phyloP scores from a whole-genome alignment of 2,113 vertebrate species.

The Microcebus tavaratra region DNA sequence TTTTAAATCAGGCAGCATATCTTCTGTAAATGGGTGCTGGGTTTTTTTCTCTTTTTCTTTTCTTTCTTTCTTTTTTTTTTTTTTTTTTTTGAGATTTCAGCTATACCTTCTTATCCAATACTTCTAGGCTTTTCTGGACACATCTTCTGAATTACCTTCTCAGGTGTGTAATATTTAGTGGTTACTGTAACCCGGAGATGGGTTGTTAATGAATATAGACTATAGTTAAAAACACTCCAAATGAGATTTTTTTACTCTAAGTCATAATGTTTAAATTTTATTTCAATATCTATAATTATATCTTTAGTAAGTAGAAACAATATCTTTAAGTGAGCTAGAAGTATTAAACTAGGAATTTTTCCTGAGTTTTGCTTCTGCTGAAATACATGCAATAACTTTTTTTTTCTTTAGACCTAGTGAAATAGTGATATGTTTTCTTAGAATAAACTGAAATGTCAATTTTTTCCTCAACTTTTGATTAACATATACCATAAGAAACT shows the following conservation, averaged over 20 bases:
- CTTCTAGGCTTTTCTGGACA: background rate
- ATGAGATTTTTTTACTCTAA: background rate
- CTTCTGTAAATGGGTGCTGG: background rate
- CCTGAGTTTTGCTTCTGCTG: background rate
- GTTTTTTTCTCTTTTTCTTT: too few species aligned
- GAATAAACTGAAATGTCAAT: background rate
- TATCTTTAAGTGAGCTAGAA: background rate
- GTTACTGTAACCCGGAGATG: background rate
- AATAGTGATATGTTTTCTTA: background rate
- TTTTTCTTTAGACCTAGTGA: slow-evolving; percentile 46
- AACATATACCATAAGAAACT: background rate
- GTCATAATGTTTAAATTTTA: slow-evolving; percentile 4
- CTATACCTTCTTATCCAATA: background rate
- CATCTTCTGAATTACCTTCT: background rate
- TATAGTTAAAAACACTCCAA: background rate
- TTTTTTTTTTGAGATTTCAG: background rate
- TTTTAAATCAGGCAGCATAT: background rate
- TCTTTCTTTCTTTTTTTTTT: background rate
- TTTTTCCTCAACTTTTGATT: background rate
- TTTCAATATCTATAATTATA: slow-evolving; percentile 14
- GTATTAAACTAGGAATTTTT: background rate
- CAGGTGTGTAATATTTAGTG: background rate
- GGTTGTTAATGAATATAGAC: background rate
- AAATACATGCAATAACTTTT: background rate
- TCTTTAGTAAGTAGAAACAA: background rate